Conservation (phyloP, 1,140 invertebrate species). For the Cydia strobilella region DNA sequence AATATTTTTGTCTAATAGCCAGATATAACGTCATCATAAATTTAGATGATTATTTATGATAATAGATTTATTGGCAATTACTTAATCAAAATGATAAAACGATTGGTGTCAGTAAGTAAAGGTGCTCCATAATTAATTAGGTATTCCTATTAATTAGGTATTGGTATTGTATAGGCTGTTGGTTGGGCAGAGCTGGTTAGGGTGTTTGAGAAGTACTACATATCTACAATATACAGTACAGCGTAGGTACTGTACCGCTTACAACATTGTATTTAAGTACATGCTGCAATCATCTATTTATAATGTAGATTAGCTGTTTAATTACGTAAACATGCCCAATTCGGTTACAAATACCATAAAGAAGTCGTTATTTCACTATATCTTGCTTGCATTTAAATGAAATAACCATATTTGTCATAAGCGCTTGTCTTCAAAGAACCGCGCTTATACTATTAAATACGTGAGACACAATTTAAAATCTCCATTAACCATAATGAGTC, state of each 20-base stretch:
- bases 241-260: too few species aligned
- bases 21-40: neutral
- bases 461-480: neutral
- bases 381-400: constrained; percentile 15
- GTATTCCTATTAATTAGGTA: too few species aligned
- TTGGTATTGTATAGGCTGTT: neutral
- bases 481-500: neutral
- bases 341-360: neutral
- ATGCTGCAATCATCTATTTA: neutral
- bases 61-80: constrained; percentile 19
- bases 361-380: constrained; percentile 9
- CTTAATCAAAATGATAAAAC: constrained; percentile 24
- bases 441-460: neutral
- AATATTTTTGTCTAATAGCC: too few species aligned
- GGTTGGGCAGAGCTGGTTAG: neutral
- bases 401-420: constrained; percentile 19
- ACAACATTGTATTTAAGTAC: neutral
- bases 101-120: constrained; percentile 18
- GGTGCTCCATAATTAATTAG: constrained; percentile 4
- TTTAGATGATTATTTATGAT: constrained; percentile 15
- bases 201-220: too few species aligned
- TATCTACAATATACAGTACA: too few species aligned
- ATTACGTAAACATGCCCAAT: neutral
- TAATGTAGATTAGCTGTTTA: neutral
- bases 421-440: constrained; percentile 28